These are phyloP conservation scores for Mola mola DNA, from an alignment of 2,113 vertebrate genomes.

Conservation along the genomic window DNA sequence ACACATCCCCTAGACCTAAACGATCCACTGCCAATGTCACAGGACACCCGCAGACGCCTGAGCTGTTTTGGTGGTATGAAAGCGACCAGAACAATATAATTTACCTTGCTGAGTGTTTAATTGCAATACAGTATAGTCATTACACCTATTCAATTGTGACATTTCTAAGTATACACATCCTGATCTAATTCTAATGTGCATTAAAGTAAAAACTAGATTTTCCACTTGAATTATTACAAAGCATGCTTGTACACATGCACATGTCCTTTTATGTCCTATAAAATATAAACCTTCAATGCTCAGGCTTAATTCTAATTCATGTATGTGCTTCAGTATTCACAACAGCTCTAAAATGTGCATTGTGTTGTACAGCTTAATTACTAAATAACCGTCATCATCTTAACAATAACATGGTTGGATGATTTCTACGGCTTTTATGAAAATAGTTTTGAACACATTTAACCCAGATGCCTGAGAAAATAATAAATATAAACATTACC, in stretches of 20 bases:
- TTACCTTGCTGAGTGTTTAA: too few species aligned
- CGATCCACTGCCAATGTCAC: not conserved
- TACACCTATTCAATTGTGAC: constrained; percentile 23
- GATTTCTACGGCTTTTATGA: constrained; percentile 17
- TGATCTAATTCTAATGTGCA: constrained; percentile 38
- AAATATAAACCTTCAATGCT: constrained; percentile 1
- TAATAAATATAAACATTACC: constrained; percentile 23
- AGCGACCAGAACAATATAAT: too few species aligned
- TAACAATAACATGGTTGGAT: constrained; percentile 34
- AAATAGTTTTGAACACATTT: constrained; percentile 31
- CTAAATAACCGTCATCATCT: constrained; percentile 19
- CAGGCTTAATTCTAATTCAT: not conserved
- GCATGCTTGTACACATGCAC: not conserved
- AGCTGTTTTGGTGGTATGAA: not conserved
- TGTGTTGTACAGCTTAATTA: constrained; percentile 17
- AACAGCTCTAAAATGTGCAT: not conserved
- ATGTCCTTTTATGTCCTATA: not conserved
- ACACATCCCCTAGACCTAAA: not conserved
- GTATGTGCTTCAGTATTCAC: not conserved
- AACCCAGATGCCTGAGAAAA: constrained; percentile 23
- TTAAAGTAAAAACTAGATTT: constrained; percentile 34
- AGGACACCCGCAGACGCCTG: not conserved
- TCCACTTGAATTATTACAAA: constrained; percentile 5
- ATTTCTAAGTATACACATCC: constrained; percentile 53
- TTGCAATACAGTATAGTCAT: not conserved